These are phyloP conservation scores for Drosophila subpulchrella DNA, from an alignment of 1,140 invertebrate species.

Conservation along the genomic window DNA sequence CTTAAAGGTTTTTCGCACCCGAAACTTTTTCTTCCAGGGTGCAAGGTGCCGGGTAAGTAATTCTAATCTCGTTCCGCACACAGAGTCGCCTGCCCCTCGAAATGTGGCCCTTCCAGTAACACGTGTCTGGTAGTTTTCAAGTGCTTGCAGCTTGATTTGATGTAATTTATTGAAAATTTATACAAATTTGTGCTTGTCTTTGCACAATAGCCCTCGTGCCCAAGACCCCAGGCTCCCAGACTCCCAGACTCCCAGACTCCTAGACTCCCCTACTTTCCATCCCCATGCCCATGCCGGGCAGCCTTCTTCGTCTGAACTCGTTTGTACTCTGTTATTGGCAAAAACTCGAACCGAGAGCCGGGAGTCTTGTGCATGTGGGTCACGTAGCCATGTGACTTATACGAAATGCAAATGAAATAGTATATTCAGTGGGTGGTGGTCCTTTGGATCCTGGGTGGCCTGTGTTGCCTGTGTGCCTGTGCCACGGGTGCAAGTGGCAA, in stretches of 20 bases:
- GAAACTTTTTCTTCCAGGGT: constrained; percentile 5
- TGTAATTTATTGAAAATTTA: constrained; percentile 75
- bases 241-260: not conserved
- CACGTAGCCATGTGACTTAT: constrained; percentile 71
- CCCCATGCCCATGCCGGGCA: not conserved
- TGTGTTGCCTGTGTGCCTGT: not conserved
- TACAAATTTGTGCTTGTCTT: constrained; percentile 67
- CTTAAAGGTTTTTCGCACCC: not conserved
- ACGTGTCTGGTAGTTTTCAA: constrained; percentile 59
- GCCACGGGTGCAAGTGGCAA: constrained; percentile 47
- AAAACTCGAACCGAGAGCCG: constrained; percentile 31
- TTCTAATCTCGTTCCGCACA: constrained; percentile 42
- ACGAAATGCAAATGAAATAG: constrained; percentile 73
- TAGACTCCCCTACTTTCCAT: not conserved
- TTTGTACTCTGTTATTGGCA: constrained; percentile 46
- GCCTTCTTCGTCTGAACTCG: constrained; percentile 26
- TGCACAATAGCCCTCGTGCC: constrained; percentile 49
- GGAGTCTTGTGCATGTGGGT: constrained; percentile 55
- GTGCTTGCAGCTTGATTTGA: constrained; percentile 68
- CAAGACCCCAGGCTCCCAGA: not conserved
- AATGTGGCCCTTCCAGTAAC: constrained; percentile 8
- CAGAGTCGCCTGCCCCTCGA: constrained; percentile 16
- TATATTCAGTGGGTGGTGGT: constrained; percentile 30
- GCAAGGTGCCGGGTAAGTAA: not conserved
- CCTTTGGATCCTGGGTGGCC: not conserved